Base-by-base conservation (phyloP, 2,888 invertebrate species). In the Mesorhabditis belari region DNA sequence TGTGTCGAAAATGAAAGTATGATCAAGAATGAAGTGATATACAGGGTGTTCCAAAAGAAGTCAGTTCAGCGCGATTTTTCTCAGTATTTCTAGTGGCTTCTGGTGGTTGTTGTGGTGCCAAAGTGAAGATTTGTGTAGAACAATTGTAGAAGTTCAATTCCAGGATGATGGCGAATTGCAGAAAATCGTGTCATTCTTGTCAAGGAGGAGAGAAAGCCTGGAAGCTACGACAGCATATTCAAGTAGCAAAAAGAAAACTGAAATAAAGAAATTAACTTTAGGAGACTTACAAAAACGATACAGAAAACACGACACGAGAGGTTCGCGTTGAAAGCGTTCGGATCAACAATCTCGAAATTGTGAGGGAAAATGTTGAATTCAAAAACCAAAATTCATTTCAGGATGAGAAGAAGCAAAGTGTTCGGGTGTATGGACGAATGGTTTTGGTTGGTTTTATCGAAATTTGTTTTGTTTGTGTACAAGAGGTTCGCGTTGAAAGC, bases 91-190 rank as follows among this genome's bases (percentile, higher is more conserved):
- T n/a, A n/a, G n/a, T n/a, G n/a, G n/a, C n/a, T n/a, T n/a, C n/a
- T n/a, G n/a, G n/a, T n/a, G n/a, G n/a, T n/a, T n/a, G n/a, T n/a
- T n/a, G n/a, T n/a, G n/a, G n/a, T n/a, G n/a, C n/a, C n/a, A n/a
- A n/a, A n/a, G n/a, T n/a, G n/a, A n/a, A n/a, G n/a, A 61, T 49
- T 58, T 52, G 17, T 27, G 60, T 57, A n/a, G n/a, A n/a, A n/a
- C n/a, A n/a, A n/a, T n/a, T n/a, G n/a, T n/a, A n/a, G n/a, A n/a
- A n/a, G n/a, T n/a, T n/a, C n/a, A 21, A 25, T 26, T 67, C 23
- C 49, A 75, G 75, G 80, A 81, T 81, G 81, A 81, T 81, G 81
- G 73, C 77, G 50, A 81, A 81, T 66, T 81, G 81, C 64, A 66
- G 81, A 12, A 75, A 79, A 24, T 78, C 78, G 0, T 81, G 81